A percentile compares a stretch with the other conserved stretches of the same genome.
These are phyloP conservation scores for Lepidonotus clava DNA, from an alignment of 2,888 invertebrate genomes.

Conservation along the genomic window DNA sequence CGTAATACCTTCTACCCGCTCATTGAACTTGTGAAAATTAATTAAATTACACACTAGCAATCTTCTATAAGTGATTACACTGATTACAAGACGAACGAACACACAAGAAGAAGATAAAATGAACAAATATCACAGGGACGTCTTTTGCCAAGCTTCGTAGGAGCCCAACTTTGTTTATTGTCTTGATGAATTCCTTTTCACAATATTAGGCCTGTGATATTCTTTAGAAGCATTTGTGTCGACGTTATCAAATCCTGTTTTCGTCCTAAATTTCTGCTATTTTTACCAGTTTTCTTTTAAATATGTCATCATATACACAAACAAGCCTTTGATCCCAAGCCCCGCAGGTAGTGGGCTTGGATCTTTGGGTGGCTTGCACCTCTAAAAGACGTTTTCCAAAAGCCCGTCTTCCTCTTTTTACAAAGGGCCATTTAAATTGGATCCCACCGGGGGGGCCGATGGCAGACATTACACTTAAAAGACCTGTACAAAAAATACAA, in stretches of 20 bases:
- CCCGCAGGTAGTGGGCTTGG: constrained; percentile 33
- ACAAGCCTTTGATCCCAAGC: constrained; percentile 13
- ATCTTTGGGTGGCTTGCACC: constrained; percentile 36
- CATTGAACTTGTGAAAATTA: too few species aligned
- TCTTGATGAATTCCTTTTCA: not conserved
- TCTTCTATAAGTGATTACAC: too few species aligned
- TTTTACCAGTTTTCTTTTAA: not conserved
- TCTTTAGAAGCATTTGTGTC: not conserved
- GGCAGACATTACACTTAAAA: constrained; percentile 40
- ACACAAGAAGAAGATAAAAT: too few species aligned
- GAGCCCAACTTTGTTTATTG: constrained; percentile 6
- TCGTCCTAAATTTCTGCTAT: not conserved
- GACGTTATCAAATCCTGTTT: not conserved
- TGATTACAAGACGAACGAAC: too few species aligned
- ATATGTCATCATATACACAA: not conserved
- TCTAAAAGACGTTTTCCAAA: constrained; percentile 49
- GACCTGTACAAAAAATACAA: constrained; percentile 42
- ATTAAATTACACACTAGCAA: too few species aligned
- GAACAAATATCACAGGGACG: too few species aligned
- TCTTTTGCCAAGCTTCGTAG: constrained; percentile 33
- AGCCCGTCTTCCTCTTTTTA: constrained; percentile 43
- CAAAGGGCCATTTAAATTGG: not conserved
- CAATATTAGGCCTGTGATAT: not conserved
- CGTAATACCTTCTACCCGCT: too few species aligned
- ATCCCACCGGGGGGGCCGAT: constrained; percentile 26